Conservation (phyloP, 2,797 vertebrate species). For the Masticophis lateralis region DNA sequence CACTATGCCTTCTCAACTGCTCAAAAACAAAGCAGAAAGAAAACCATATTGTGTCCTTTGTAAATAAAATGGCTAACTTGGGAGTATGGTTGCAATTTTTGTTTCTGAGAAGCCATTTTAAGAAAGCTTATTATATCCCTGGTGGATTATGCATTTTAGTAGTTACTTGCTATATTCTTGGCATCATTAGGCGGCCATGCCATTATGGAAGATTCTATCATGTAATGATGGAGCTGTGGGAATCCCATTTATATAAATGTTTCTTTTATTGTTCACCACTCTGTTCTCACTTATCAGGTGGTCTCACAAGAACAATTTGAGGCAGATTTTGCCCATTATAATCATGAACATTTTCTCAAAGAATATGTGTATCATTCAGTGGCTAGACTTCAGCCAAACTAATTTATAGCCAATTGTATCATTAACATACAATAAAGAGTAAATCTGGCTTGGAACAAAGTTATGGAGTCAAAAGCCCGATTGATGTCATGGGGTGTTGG, state of each 20-base stretch:
- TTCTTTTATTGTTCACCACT: conserved; percentile 13
- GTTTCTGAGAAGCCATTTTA: background rate
- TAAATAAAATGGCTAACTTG: background rate
- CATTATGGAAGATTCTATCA: conserved; percentile 19
- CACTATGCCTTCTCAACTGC: background rate
- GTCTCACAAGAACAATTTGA: background rate
- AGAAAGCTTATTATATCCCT: background rate
- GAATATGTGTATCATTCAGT: background rate
- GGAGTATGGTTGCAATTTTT: background rate
- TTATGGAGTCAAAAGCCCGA: background rate
- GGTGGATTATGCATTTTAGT: background rate
- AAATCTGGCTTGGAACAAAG: background rate
- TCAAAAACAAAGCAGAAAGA: background rate
- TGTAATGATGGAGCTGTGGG: background rate
- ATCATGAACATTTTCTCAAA: background rate
- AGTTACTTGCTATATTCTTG: conserved; percentile 33
- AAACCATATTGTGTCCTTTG: background rate
- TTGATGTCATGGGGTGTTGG: background rate
- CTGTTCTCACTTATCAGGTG: background rate
- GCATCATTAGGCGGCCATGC: conserved; percentile 33
- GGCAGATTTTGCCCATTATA: background rate
- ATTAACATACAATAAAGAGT: background rate
- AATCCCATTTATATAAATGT: background rate
- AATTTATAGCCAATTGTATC: background rate
- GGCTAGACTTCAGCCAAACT: background rate